Conservation (phyloP, 2,113 vertebrate genomes). For the Pitta sordida region DNA sequence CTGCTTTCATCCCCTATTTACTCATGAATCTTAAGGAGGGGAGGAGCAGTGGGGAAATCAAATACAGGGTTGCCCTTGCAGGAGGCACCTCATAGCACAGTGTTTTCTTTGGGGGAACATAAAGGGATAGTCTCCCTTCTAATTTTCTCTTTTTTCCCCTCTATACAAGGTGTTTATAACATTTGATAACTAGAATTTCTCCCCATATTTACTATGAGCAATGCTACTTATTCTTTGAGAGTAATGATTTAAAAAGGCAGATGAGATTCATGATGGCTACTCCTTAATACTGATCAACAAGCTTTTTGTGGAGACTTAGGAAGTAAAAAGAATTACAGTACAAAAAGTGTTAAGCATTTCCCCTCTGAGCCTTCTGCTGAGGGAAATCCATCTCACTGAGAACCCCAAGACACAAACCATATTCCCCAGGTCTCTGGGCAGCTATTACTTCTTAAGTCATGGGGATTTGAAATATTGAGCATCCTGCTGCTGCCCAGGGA, state of each 20-base stretch:
- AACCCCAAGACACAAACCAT: fast-evolving
- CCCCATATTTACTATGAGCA: background rate
- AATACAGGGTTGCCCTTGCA: background rate
- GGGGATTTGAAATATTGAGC: background rate
- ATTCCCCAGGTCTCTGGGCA: background rate
- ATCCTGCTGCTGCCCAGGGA: background rate
- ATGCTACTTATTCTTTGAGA: background rate
- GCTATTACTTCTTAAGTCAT: background rate
- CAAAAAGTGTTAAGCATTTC: background rate
- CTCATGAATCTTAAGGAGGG: background rate
- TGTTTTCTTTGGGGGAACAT: background rate
- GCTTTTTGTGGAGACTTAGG: background rate
- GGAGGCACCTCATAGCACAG: background rate
- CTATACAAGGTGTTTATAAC: background rate
- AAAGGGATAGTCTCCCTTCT: background rate
- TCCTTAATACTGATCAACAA: background rate
- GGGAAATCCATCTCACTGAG: background rate
- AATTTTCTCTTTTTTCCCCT: background rate
- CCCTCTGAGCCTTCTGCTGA: background rate
- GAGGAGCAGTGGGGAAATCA: background rate
- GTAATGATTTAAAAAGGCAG: background rate
- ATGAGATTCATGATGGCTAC: background rate
- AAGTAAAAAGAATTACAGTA: background rate
- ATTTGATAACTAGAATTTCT: background rate
- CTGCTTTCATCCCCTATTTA: background rate